phyloP scores from a whole-genome alignment of 2,113 vertebrate species.

The Aramus guarauna region DNA sequence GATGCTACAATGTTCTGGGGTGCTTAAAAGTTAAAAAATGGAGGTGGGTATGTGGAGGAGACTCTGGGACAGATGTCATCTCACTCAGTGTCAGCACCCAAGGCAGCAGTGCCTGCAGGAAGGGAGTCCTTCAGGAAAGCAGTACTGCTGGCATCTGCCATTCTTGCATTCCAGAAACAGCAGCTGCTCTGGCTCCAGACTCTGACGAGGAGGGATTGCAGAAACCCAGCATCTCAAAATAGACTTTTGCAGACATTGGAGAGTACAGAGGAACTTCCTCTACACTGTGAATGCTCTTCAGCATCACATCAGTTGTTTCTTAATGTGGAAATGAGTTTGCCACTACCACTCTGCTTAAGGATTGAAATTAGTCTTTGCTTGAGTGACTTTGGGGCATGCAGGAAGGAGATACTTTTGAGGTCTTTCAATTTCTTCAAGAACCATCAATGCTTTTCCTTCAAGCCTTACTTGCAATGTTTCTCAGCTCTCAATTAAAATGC shows the following conservation, averaged over 20 bases:
- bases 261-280: neutral
- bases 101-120: neutral
- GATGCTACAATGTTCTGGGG: neutral
- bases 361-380: neutral
- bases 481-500: neutral
- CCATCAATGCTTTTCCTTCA: neutral
- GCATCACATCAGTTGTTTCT: neutral
- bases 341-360: neutral
- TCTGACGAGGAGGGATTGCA: neutral
- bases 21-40: neutral
- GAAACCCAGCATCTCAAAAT: neutral
- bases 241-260: neutral
- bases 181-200: neutral
- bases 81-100: neutral
- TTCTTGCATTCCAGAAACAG: neutral
- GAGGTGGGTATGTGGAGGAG: neutral
- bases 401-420: neutral
- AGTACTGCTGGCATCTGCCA: rapidly evolving
- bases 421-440: neutral
- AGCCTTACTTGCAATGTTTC: neutral
- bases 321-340: neutral
- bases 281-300: neutral
- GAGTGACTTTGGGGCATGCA: neutral
- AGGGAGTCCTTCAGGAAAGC: neutral
- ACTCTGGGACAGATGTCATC: neutral